Conservation (phyloP, 1,140 invertebrate species). For the Hesperophylax magnus region DNA sequence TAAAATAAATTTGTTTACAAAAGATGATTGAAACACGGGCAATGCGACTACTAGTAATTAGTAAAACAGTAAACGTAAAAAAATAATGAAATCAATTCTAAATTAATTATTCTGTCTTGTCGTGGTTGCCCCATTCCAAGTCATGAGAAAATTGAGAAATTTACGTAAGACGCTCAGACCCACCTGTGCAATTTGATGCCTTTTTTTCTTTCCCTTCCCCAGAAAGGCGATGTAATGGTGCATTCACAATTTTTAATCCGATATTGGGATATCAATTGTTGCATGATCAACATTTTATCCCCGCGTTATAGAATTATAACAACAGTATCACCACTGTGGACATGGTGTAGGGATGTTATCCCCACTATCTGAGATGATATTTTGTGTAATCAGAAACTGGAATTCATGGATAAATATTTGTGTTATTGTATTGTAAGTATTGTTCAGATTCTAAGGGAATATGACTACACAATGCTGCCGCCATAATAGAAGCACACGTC, state of each 20-base stretch:
- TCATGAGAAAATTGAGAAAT: conserved; percentile 42
- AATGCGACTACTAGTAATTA: neutral
- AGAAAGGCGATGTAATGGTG: conserved; percentile 28
- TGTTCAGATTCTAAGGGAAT: neutral
- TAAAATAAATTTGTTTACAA: too few species aligned
- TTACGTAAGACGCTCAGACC: conserved; percentile 5
- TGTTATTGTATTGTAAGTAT: conserved; percentile 33
- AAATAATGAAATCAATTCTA: too few species aligned
- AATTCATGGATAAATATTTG: conserved; percentile 30
- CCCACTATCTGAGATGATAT: conserved; percentile 8
- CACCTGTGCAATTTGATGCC: conserved; percentile 42
- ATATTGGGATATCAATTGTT: conserved; percentile 22
- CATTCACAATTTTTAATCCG: conserved; percentile 33
- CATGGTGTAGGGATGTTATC: neutral
- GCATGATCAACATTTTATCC: conserved; percentile 20
- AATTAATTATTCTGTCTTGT: neutral
- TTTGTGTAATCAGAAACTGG: conserved; percentile 33
- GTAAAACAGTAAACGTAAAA: neutral
- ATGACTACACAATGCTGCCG: too few species aligned
- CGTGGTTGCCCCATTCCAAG: conserved; percentile 3
- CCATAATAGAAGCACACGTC: too few species aligned
- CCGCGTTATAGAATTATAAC: conserved; percentile 17
- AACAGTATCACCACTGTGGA: conserved; percentile 1
- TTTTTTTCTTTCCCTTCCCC: neutral
- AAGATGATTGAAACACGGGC: too few species aligned